Evolutionary conservation across 1,140 invertebrate genomes (phyloP).

Genomic region (Charaxes varanes): DNA sequence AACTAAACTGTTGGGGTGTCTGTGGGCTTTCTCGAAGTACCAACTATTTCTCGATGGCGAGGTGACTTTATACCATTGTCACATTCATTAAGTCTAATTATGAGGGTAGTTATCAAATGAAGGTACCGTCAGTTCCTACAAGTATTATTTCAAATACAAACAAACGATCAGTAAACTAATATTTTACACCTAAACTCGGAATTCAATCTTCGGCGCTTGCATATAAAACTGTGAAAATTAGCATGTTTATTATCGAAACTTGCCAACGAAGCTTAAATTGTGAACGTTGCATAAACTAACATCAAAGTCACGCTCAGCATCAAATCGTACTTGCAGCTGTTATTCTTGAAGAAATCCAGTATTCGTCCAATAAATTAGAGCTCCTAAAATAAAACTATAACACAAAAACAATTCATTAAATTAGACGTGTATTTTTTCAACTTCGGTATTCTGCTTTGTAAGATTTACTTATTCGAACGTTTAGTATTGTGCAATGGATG

Average conservation of each 20-base stretch:
- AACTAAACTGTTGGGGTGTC: no score
- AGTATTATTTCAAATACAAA: no score
- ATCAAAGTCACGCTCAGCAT: slow-evolving; percentile 11
- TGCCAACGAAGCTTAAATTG: slow-evolving; percentile 9
- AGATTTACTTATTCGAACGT: not conserved
- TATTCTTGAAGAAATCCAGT: slow-evolving; percentile 13
- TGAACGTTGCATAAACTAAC: slow-evolving; percentile 15
- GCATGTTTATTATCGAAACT: slow-evolving; percentile 11
- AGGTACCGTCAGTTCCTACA: no score
- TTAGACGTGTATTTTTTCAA: slow-evolving; percentile 9
- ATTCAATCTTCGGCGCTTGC: no score
- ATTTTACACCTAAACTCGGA: no score
- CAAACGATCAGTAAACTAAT: no score
- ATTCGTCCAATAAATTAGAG: slow-evolving; percentile 10
- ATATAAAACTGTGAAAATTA: no score
- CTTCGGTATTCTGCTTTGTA: not conserved
- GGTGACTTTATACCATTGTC: no score
- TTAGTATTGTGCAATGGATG: not conserved
- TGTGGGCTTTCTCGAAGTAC: no score
- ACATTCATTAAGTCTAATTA: no score
- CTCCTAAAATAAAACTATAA: slow-evolving; percentile 11
- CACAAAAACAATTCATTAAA: slow-evolving; percentile 12
- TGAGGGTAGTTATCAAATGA: no score
- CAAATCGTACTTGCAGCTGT: slow-evolving; percentile 5
- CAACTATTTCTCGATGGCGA: no score